A percentile compares a stretch with the other conserved stretches of the same genome.
Evolutionary conservation across 2,113 vertebrate genomes (phyloP).

Genomic region (Corythoichthys intestinalis): DNA sequence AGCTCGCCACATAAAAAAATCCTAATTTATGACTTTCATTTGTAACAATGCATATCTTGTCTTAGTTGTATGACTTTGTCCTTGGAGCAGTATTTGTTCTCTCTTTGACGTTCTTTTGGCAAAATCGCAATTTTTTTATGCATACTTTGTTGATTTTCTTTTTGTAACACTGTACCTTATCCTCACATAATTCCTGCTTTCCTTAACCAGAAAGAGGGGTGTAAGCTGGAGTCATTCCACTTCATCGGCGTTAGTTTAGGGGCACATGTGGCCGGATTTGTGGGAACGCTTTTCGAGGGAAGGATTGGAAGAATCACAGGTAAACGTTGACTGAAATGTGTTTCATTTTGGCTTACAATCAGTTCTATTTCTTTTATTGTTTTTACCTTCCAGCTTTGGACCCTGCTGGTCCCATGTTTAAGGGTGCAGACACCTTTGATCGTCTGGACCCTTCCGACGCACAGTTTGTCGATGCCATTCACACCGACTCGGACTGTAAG

Average conservation of each 20-base stretch:
- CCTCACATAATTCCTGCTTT: background rate
- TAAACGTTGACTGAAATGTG: conserved; percentile 41
- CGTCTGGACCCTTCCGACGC: conserved; percentile 89
- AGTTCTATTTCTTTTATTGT: no score
- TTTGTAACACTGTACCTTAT: no score
- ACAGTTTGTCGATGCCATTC: conserved; percentile 90
- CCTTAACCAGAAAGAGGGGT: conserved; percentile 74
- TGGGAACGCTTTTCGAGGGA: conserved; percentile 84
- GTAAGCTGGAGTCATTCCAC: conserved; percentile 80
- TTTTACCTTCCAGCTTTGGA: conserved; percentile 76
- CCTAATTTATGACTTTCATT: background rate
- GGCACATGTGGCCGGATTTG: conserved; percentile 85
- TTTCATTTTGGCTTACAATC: background rate
- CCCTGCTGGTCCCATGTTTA: conserved; percentile 89
- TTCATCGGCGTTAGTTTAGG: conserved; percentile 91
- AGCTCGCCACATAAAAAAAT: no score
- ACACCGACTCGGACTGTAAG: conserved; percentile 94
- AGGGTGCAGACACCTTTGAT: conserved; percentile 77
- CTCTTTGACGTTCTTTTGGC: no score
- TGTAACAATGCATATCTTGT: background rate
- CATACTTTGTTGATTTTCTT: no score
- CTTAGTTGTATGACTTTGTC: no score
- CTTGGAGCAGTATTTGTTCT: no score
- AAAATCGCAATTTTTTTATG: no score
- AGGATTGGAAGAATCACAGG: conserved; percentile 92